Evolutionary conservation across 2,888 invertebrate species (phyloP).

Genomic region (Phengaris arion): DNA sequence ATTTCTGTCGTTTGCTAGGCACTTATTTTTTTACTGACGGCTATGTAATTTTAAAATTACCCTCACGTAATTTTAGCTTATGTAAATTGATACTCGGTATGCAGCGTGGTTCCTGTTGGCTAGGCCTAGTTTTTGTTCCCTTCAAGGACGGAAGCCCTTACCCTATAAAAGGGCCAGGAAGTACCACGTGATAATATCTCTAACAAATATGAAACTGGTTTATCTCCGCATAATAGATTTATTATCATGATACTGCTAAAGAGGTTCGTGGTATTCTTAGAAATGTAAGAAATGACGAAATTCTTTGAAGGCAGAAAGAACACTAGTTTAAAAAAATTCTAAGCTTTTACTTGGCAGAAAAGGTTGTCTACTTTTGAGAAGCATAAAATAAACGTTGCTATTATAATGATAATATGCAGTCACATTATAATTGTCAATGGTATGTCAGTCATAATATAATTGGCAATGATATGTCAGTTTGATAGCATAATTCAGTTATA

Average conservation of each 20-base stretch:
- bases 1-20: no score
- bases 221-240: constrained; percentile 26
- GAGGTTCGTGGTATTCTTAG: not conserved
- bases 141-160: constrained; percentile 54
- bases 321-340: not conserved
- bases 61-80: not conserved
- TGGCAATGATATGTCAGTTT: no score
- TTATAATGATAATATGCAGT: no score
- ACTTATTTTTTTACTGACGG: not conserved
- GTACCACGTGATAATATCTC: constrained; percentile 57
- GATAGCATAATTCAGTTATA: no score
- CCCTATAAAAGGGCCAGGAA: constrained; percentile 55
- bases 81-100: constrained; percentile 11
- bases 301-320: not conserved
- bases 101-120: constrained; percentile 21
- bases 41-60: not conserved
- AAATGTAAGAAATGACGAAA: not conserved
- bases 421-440: no score
- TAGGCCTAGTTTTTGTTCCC: constrained; percentile 26
- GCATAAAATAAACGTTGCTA: no score
- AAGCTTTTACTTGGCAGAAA: not conserved
- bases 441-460: no score
- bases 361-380: not conserved
- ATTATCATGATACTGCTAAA: constrained; percentile 11
- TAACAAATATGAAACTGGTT: constrained; percentile 45